Evolutionary conservation across 2,113 vertebrate species (phyloP), one percentile per base, ranked within the genome.

Genomic region (Camelus dromedarius): DNA sequence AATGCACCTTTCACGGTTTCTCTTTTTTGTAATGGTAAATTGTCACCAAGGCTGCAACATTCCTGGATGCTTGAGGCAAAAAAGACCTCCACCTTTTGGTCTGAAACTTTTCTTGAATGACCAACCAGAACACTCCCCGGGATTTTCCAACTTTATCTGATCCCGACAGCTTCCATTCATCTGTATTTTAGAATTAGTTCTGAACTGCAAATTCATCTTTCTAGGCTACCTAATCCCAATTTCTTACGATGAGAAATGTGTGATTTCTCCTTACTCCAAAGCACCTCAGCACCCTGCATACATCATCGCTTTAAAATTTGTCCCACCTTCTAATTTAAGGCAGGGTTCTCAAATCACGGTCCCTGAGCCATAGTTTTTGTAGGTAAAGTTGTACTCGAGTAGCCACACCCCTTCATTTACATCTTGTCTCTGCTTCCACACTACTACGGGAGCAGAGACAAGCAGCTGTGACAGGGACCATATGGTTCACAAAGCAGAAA

Each of bases 31-130:
- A 50, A 77, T 22, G 28, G 64, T 32, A 85, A 97, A 86, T 16
- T 76, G 28, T 24, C 70, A 95, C 75, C 19, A 79, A 91, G 70
- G 54, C 0, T 35, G n/a, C 13, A 95, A 66, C n/a, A 32, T 54
- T 93, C 48, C 82, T 85, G n/a, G 38, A 38, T 58, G 58, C 28
- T 96, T 96, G 84, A 52, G 91, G 97, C 50, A 32, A 93, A 96
- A 22, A 28, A 75, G n/a, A 38, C 26, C 81, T 88, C 91, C 50
- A 76, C 66, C 64, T 83, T 85, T 96, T 56, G 79, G 85, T 50
- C 12, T 95, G 83, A 89, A 79, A 89, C 26, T 87, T 84, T 83
- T 96, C 86, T 90, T 95, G 56, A 86, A 95, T 7, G 20, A 87
- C 14, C 16, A 52, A 5, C 38, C 35, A 62, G 75, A 77, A 75